Evolutionary conservation across 2,888 invertebrate genomes (phyloP), one percentile per base, ranked within the genome.

Genomic region (Crioceris asparagi): DNA sequence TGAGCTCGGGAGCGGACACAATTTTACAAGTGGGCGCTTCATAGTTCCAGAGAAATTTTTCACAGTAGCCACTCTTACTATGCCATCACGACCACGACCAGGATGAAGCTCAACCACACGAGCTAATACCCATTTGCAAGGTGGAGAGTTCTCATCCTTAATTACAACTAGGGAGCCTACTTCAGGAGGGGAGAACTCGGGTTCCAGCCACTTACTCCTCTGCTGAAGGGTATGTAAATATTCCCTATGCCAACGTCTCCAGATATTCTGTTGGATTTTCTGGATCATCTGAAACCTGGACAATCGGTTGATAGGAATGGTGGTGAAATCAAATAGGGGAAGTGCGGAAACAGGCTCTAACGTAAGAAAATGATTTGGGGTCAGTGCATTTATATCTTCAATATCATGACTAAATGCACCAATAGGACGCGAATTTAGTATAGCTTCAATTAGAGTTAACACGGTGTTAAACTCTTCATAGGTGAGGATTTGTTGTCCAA

Each of bases 361-460:
- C n/a, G 25, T 41, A 7, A 46, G 29, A 33, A 48, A 45, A 21
- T 46, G 48, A 10, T 29, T 26, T 10, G 4, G 25, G 2, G 25
- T 25, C 2, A 25, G 12, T 25, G 25, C 37, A 27, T 12, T n/a
- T 8, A 31, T 21, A 29, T 45, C 48, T 23, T 40, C 33, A 3
- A 44, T 42, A 31, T 42, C 42, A n/a, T 36, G 29, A 10, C 37
- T 40, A 10, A 48, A 15, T 31, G 44, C 40, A 8, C 25, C 35
- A 12, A 50, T 19, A 35, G 56, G 55, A 19, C 54, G 32, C 4
- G 48, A 53, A 43, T 57, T 56, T 10, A 54, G 35, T 15, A 45
- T 35, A 2, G 51, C 48, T 38, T 53, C 51, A 12, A 53, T 46
- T 35, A 51, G 46, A 11, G 37, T 36, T 5, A 49, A 12, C 2